Percentiles rank a stretch among this genome's conserved stretches.
Evolutionary conservation across 2,888 invertebrate species (phyloP).

Genomic region (Cantharis rufa): DNA sequence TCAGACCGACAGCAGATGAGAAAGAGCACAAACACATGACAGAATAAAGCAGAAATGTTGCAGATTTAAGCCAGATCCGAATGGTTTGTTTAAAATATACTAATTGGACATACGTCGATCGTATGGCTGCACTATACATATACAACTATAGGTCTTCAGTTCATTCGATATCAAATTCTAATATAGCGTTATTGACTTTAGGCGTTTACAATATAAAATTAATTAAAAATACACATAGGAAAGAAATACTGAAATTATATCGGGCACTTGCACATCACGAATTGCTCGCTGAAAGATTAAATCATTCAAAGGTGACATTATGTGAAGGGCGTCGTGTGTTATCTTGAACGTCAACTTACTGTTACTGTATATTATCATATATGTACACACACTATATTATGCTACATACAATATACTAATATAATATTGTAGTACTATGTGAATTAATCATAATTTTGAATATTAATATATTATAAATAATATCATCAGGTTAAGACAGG

Average conservation of each 20-base stretch:
- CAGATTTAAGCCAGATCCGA: conserved; percentile 50
- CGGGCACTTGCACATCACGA: neutral
- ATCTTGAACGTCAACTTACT: neutral
- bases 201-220: conserved; percentile 14
- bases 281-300: neutral
- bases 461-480: too few relatives aligned
- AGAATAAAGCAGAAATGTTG: conserved; percentile 33
- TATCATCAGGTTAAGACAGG: too few relatives aligned
- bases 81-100: conserved; percentile 53
- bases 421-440: too few relatives aligned
- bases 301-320: neutral
- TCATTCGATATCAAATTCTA: conserved; percentile 33
- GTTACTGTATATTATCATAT: too few relatives aligned
- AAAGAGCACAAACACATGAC: conserved; percentile 34
- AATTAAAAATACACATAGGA: conserved; percentile 9
- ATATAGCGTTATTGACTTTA: conserved; percentile 28
- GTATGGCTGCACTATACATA: conserved; percentile 36
- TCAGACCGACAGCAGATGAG: conserved; percentile 47
- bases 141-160: conserved; percentile 31
- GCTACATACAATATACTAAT: too few relatives aligned
- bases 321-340: neutral
- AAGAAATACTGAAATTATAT: neutral
- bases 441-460: too few relatives aligned
- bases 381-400: too few relatives aligned
- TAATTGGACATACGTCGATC: conserved; percentile 55